Percentiles rank a stretch among this genome's conserved stretches.
Evolutionary conservation across 1,140 invertebrate species (phyloP).

Genomic region (Zeugodacus cucurbitae): DNA sequence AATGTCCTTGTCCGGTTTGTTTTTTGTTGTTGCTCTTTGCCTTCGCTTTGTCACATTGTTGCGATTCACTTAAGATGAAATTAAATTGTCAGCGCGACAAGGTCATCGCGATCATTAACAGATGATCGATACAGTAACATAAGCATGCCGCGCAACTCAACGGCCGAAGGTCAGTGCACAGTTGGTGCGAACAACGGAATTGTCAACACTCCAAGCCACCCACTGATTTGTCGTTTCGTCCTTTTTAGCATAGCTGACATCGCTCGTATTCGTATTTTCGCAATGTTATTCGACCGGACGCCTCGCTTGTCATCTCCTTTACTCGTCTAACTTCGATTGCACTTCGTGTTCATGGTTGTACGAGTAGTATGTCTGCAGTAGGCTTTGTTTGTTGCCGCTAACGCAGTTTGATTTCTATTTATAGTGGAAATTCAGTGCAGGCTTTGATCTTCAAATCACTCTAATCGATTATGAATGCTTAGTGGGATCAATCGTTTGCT

Average conservation of each 20-base stretch:
- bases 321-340: neutral
- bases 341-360: neutral
- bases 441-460: neutral
- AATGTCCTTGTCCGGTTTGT: neutral
- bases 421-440: neutral
- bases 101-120: constrained; percentile 32
- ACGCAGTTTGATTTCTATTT: constrained; percentile 20
- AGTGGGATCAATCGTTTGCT: neutral
- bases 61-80: constrained; percentile 6
- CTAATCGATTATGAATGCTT: constrained; percentile 31
- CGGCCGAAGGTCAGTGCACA: neutral
- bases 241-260: neutral
- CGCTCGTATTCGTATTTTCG: neutral
- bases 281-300: neutral
- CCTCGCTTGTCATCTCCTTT: neutral
- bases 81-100: neutral
- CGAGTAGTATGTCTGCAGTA: neutral
- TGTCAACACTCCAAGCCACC: neutral
- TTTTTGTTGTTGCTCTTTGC: neutral
- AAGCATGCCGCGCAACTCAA: constrained; percentile 18
- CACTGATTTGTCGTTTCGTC: neutral
- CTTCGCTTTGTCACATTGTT: neutral
- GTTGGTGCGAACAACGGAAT: constrained; percentile 24
- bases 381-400: constrained; percentile 7
- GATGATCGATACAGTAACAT: constrained; percentile 3